Evolutionary conservation across 92 coral and sea anemone genomes (phyloP), one percentile per base, ranked within the genome.

Genomic region (Bergia sp.): DNA sequence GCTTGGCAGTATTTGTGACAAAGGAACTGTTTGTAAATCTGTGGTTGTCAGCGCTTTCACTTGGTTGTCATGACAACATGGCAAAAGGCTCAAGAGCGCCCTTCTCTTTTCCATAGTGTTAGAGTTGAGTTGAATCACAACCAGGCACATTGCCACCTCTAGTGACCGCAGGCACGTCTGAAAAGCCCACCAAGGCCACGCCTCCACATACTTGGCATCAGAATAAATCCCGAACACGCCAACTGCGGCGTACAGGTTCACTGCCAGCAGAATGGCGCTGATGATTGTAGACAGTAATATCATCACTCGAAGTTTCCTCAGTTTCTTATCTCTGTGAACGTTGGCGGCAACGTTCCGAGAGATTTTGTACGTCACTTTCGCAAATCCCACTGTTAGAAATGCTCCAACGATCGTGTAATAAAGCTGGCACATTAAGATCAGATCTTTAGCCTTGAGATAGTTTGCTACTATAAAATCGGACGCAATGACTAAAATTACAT

Each of bases 171-270:
- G 82, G 15, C 90, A 89, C 10, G 98, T 96, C 86, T 97, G 99
- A 39, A 97, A 90, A 11, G 47, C 79, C 95, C 94, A 97, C 99
- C 99, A 97, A 10, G 99, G 98, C 99, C 99, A 97, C 15, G 98
- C 95, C 5, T 95, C 93, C 10, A 96, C 98, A 64, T 89, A 53
- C 66, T 37, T 58, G 50, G 86, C 95, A 41, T 93, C 93, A 55
- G 99, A 94, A 83, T 96, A 97, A 74, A 97, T 91, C 79, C 99
- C 99, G 88, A 96, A 97, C 41, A 97, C 99, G 47, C 99, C 98
- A 5, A 93, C 95, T 16, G 99, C 99, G 16, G 94, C 93, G 75
- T 97, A 97, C 55, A 97, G 61, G 16, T 96, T 89, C 39, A 96
- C 65, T 7, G 66, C 82, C 85, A 92, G 84, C 13, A 90, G 74